Conservation (phyloP, 2,888 invertebrate genomes). For the Drosophila mayaguana region DNA sequence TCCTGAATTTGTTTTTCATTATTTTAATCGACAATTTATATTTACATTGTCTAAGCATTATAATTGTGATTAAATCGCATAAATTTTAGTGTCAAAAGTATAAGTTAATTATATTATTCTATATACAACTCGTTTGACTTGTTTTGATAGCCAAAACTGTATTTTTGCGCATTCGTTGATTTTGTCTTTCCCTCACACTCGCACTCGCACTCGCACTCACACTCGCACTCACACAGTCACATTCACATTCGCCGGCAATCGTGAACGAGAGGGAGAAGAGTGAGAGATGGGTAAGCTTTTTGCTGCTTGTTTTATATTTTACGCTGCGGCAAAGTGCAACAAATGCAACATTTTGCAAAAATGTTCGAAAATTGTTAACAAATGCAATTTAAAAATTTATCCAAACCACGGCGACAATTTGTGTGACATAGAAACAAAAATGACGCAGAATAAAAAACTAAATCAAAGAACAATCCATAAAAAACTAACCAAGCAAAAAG, state of each 20-base stretch:
- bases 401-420: conserved; percentile 78
- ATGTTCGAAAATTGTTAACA: conserved; percentile 77
- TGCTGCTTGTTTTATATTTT: conserved; percentile 42
- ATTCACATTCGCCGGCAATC: neutral
- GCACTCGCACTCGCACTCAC: neutral
- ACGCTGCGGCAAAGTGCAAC: conserved; percentile 23
- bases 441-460: conserved; percentile 9
- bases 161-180: conserved; percentile 17
- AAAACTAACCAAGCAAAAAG: conserved; percentile 10
- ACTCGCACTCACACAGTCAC: neutral
- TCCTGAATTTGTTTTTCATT: neutral
- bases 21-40: neutral
- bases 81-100: conserved; percentile 7
- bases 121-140: conserved; percentile 39
- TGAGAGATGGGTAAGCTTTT: conserved; percentile 19
- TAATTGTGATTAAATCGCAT: conserved; percentile 6
- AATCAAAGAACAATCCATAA: conserved; percentile 7
- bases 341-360: conserved; percentile 55
- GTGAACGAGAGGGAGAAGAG: neutral
- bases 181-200: neutral
- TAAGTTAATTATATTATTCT: conserved; percentile 31
- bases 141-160: conserved; percentile 29
- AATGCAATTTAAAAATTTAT: conserved; percentile 78
- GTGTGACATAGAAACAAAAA: conserved; percentile 66
- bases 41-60: conserved; percentile 4